A percentile compares a stretch with the other conserved stretches of the same genome.
phyloP scores from a whole-genome alignment of 2,113 vertebrate genomes.

The Penelope pileata region DNA sequence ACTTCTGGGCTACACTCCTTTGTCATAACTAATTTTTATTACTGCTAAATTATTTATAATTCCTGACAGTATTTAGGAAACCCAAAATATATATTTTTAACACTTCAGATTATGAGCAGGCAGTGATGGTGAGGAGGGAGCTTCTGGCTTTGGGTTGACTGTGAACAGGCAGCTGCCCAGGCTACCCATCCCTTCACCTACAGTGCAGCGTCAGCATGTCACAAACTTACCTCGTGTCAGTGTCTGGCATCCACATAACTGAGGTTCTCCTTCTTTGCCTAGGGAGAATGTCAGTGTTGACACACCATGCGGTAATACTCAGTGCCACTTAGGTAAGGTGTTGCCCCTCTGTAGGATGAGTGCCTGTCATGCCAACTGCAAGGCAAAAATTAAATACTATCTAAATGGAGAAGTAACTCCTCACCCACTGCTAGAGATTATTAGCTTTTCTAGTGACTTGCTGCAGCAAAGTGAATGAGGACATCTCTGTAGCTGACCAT shows the following conservation, averaged over 20 bases:
- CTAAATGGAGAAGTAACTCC: background rate
- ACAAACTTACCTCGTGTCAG: background rate
- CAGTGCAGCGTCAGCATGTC: fast-evolving
- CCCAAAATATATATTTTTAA: background rate
- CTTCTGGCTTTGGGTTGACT: background rate
- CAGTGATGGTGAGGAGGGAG: background rate
- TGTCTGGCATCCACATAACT: background rate
- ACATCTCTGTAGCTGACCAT: background rate
- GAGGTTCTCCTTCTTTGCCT: background rate
- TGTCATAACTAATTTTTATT: background rate
- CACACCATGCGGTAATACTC: background rate
- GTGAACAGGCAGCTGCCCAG: background rate
- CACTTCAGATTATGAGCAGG: background rate
- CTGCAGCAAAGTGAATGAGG: background rate
- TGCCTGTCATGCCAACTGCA: background rate
- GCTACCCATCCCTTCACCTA: background rate
- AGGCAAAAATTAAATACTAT: background rate
- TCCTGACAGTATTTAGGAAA: background rate
- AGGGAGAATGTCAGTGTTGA: background rate
- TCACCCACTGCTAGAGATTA: background rate
- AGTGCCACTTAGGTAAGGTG: background rate
- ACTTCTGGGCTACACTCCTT: background rate
- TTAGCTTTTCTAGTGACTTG: background rate
- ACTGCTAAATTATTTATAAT: background rate
- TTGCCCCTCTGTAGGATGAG: background rate